Percentiles rank a stretch among this genome's conserved stretches.
Evolutionary conservation across 1,140 invertebrate species (phyloP).

Genomic region (Caenorhabditis elegans): DNA sequence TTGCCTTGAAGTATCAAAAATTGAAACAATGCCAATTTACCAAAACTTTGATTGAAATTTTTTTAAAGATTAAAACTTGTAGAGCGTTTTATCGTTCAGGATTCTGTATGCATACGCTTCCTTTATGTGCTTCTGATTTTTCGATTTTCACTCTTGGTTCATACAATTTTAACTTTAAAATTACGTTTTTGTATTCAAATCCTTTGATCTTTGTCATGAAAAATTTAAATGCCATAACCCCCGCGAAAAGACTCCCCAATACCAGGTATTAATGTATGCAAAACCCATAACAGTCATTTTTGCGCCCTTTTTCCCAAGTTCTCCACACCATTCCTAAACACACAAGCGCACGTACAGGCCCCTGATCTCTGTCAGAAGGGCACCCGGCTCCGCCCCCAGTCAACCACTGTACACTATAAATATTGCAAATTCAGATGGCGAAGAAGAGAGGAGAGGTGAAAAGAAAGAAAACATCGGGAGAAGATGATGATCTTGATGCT

Average conservation of each 20-base stretch:
- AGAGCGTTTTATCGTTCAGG: too few relatives aligned
- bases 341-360: background rate
- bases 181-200: too few relatives aligned
- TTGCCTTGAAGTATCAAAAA: too few relatives aligned
- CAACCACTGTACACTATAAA: conserved; percentile 17
- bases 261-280: too few relatives aligned
- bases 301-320: too few relatives aligned
- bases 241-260: background rate
- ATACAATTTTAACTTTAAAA: background rate
- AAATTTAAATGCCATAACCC: background rate
- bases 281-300: too few relatives aligned
- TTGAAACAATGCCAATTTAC: too few relatives aligned
- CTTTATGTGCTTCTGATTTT: too few relatives aligned
- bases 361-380: conserved; percentile 5
- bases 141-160: background rate
- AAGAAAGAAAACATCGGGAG: background rate
- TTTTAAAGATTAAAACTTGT: too few relatives aligned
- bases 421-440: background rate
- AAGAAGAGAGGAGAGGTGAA: background rate
- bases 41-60: too few relatives aligned
- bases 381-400: background rate
- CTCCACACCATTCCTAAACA: background rate
- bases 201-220: background rate
- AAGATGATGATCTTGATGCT: background rate
- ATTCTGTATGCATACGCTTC: too few relatives aligned